Percentiles rank a stretch among this genome's conserved stretches.
Evolutionary conservation across 2,888 invertebrate genomes (phyloP).

Genomic region (Apeira syringaria): DNA sequence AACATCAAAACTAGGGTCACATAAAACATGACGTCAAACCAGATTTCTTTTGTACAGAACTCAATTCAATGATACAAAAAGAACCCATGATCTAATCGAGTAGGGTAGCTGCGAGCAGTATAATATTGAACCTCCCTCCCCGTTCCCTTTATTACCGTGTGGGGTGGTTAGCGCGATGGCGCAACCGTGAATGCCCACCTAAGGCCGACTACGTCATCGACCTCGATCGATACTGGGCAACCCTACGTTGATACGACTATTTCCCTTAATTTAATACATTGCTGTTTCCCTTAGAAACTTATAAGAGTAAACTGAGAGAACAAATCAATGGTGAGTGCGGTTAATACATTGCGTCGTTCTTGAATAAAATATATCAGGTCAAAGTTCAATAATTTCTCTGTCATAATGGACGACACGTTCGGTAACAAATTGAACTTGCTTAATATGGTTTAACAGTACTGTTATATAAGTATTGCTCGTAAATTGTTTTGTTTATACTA

Average conservation of each 20-base stretch:
- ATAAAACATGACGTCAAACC: neutral
- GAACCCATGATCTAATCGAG: slow-evolving; percentile 14
- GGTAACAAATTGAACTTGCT: neutral
- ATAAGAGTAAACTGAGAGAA: neutral
- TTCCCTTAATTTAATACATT: slow-evolving; percentile 12
- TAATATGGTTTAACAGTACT: neutral
- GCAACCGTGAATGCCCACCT: too few relatives aligned
- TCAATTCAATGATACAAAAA: slow-evolving; percentile 21
- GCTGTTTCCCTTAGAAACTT: slow-evolving; percentile 3
- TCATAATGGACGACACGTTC: slow-evolving; percentile 2
- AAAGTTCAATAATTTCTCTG: slow-evolving; percentile 2
- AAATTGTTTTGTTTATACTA: slow-evolving; percentile 8
- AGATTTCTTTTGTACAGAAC: slow-evolving; percentile 6
- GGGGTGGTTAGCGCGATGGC: too few relatives aligned
- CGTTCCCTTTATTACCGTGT: slow-evolving; percentile 7
- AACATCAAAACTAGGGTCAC: too few relatives aligned
- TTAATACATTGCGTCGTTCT: slow-evolving; percentile 9
- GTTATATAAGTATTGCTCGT: slow-evolving; percentile 23
- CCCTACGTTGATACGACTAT: slow-evolving; percentile 18
- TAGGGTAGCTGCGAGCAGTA: slow-evolving; percentile 21
- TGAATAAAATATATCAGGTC: slow-evolving; percentile 6
- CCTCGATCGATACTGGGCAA: slow-evolving; percentile 49
- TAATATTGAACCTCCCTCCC: slow-evolving; percentile 4
- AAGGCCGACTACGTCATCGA: slow-evolving; percentile 42
- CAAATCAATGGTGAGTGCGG: neutral